These are phyloP conservation scores for Watsonalla cultraria DNA, from an alignment of 2,888 invertebrate genomes.

Conservation along the genomic window DNA sequence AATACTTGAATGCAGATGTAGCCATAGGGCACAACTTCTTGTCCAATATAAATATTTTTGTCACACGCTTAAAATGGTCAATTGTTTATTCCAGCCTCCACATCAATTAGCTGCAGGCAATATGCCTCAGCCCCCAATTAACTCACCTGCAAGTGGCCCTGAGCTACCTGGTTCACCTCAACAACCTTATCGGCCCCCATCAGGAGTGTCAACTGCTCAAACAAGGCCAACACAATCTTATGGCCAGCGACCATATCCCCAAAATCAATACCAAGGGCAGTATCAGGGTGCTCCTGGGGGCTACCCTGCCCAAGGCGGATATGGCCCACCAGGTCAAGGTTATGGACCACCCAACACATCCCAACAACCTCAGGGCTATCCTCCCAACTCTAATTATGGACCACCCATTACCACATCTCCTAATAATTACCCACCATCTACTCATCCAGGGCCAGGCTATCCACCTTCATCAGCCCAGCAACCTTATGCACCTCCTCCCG, in stretches of 20 bases:
- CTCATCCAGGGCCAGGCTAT: conserved; percentile 67
- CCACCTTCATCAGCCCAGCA: conserved; percentile 69
- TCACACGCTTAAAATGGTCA: too few relatives aligned
- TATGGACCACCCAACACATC: conserved; percentile 81
- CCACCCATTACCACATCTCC: conserved; percentile 80
- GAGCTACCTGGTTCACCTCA: conserved; percentile 64
- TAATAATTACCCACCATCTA: conserved; percentile 78
- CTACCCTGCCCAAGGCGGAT: conserved; percentile 83
- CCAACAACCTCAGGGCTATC: conserved; percentile 82
- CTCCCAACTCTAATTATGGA: conserved; percentile 81
- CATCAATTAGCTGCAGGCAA: conserved; percentile 77
- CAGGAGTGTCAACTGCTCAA: conserved; percentile 73
- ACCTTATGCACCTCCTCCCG: conserved; percentile 71
- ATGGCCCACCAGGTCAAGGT: conserved; percentile 83
- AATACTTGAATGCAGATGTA: too few relatives aligned
- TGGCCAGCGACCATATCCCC: conserved; percentile 83
- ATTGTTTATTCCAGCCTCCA: conserved; percentile 62
- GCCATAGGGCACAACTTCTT: too few relatives aligned
- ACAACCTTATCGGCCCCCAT: conserved; percentile 69
- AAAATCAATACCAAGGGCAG: conserved; percentile 81
- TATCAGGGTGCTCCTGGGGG: conserved; percentile 77
- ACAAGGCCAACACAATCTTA: conserved; percentile 83
- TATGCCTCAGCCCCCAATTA: conserved; percentile 60
- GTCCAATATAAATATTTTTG: too few relatives aligned
- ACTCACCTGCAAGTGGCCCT: conserved; percentile 55